Conservation (phyloP, 2,888 invertebrate genomes). For the Dromius quadrimaculatus region DNA sequence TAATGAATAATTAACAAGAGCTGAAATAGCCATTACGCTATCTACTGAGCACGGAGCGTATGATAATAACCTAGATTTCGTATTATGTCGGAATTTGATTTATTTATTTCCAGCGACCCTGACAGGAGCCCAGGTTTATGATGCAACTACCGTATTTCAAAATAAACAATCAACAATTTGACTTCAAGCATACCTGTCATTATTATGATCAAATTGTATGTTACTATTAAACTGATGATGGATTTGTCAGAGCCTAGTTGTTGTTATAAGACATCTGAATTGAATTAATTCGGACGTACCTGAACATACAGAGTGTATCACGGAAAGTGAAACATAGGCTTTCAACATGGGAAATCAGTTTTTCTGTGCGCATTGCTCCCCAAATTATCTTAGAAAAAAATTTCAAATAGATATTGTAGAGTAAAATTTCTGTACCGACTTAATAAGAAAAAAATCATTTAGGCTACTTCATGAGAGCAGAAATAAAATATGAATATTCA, state of each 20-base stretch:
- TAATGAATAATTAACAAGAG: slow-evolving; percentile 18
- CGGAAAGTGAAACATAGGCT: no score
- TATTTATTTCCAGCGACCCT: slow-evolving; percentile 17
- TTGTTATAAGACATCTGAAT: not conserved
- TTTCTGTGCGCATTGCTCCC: no score
- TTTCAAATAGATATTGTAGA: no score
- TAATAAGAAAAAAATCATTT: no score
- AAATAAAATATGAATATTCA: no score
- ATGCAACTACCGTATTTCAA: slow-evolving; percentile 19
- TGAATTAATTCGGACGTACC: not conserved
- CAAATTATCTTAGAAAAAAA: no score
- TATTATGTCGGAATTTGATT: slow-evolving; percentile 27
- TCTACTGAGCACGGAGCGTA: not conserved
- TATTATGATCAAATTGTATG: not conserved
- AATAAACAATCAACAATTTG: not conserved
- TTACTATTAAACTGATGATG: not conserved
- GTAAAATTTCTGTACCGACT: no score
- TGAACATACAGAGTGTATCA: no score
- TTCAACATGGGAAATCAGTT: no score
- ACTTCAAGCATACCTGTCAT: not conserved
- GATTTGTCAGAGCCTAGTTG: no score
- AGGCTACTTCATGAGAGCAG: no score
- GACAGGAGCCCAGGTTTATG: slow-evolving; percentile 13
- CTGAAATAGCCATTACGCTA: slow-evolving; percentile 5
- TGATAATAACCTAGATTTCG: slow-evolving; percentile 26